Conservation (phyloP, 2,888 invertebrate species). For the Pachycephus smyrnensis region DNA sequence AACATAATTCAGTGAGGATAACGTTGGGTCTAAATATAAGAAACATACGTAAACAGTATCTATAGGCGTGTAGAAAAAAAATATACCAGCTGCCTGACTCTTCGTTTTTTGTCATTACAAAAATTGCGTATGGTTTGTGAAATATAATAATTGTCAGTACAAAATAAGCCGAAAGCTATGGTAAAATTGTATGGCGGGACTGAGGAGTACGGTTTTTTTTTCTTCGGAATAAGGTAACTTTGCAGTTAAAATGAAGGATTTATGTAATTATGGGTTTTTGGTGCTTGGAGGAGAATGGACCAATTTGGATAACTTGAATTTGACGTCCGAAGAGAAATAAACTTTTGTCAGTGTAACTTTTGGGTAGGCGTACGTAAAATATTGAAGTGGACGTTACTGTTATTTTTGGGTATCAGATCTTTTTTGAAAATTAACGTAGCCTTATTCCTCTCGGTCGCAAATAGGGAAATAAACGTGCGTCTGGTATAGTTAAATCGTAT, state of each 20-base stretch:
- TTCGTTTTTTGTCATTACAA: neutral
- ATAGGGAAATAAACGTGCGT: neutral
- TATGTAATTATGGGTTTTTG: neutral
- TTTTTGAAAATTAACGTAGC: neutral
- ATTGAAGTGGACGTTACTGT: neutral
- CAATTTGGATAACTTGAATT: neutral
- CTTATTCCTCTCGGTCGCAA: neutral
- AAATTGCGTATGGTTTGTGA: neutral
- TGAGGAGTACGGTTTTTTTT: neutral
- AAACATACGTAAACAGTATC: neutral
- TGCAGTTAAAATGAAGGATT: neutral
- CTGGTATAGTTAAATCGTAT: neutral
- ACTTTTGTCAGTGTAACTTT: neutral
- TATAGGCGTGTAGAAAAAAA: neutral
- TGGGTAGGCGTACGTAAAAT: neutral
- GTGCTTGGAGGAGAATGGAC: neutral
- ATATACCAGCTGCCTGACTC: neutral
- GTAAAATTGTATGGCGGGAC: neutral
- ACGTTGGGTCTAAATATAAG: neutral
- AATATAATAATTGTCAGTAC: neutral
- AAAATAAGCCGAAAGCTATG: neutral
- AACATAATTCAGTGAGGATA: neutral
- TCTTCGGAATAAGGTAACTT: neutral
- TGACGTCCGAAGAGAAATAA: neutral
- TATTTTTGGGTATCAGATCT: neutral